phyloP scores from a whole-genome alignment of 2,113 vertebrate species.

The Ivindomyrus marchei region DNA sequence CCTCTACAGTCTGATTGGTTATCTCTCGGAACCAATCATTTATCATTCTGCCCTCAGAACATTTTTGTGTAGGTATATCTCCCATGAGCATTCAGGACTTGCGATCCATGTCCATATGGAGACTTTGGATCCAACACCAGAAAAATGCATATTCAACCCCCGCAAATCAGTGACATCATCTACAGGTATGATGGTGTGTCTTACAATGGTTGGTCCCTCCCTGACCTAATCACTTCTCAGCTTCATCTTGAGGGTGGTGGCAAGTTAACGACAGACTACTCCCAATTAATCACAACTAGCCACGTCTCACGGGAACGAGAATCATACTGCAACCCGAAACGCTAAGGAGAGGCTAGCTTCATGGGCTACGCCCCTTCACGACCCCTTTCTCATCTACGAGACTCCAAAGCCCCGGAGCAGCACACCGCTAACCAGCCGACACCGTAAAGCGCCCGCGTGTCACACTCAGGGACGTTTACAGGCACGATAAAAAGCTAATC shows the following conservation, averaged over 20 bases:
- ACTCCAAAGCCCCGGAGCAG: too few relatives aligned
- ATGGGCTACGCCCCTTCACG: not conserved
- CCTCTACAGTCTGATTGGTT: not conserved
- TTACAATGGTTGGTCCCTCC: not conserved
- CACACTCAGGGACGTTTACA: conserved; percentile 6
- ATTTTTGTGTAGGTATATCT: not conserved
- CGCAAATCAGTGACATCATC: not conserved
- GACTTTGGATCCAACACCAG: not conserved
- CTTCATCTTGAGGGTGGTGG: conserved; percentile 8
- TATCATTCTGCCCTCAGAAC: not conserved
- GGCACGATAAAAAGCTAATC: conserved; percentile 6
- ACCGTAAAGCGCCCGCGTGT: not conserved
- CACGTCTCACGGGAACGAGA: not conserved
- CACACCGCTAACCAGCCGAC: not conserved
- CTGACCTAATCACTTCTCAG: not conserved
- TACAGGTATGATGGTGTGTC: not conserved
- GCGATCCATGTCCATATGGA: not conserved
- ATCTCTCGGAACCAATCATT: not conserved
- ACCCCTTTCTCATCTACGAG: not conserved
- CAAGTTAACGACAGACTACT: conserved; percentile 14
- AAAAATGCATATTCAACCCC: not conserved
- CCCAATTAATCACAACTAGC: conserved; percentile 12
- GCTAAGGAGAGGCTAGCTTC: not conserved
- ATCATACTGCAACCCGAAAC: not conserved
- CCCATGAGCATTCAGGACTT: not conserved